A percentile compares a stretch with the other conserved stretches of the same genome.
Conservation (phyloP, 2,797 vertebrate species). For the Mionectes olivaceus region DNA sequence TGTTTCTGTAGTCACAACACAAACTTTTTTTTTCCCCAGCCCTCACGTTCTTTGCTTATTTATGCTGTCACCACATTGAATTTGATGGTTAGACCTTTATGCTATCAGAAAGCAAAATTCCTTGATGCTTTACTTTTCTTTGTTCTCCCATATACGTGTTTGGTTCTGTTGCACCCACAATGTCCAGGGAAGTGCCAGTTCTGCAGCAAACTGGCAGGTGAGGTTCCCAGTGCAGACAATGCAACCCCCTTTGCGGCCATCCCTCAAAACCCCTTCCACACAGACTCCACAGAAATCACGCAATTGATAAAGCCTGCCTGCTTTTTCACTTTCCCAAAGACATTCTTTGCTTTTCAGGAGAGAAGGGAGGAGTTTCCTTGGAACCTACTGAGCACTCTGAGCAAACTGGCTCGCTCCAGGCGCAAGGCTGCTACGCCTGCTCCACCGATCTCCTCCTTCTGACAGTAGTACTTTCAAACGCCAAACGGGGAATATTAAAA, state of each 20-base stretch:
- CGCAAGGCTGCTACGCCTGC: background rate
- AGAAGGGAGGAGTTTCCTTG: conserved; percentile 40
- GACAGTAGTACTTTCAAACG: conserved; percentile 63
- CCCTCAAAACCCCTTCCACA: background rate
- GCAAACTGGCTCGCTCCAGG: background rate
- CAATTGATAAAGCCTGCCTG: background rate
- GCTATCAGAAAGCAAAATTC: background rate
- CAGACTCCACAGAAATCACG: background rate
- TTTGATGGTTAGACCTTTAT: background rate
- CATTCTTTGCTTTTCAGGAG: conserved; percentile 51
- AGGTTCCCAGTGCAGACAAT: background rate
- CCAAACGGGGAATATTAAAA: conserved; percentile 57
- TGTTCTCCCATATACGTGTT: background rate
- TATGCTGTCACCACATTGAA: background rate
- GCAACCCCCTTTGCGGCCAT: background rate
- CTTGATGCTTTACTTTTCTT: background rate
- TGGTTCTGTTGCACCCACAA: background rate
- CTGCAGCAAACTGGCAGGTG: background rate
- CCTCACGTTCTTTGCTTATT: background rate
- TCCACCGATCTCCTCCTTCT: background rate
- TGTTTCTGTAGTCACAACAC: background rate
- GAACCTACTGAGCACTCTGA: background rate
- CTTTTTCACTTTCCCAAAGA: background rate
- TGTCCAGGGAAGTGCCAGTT: background rate
- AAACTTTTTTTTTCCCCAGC: background rate